Evolutionary conservation across 2,888 invertebrate species (phyloP).

Genomic region (Balanococcus diminutus): DNA sequence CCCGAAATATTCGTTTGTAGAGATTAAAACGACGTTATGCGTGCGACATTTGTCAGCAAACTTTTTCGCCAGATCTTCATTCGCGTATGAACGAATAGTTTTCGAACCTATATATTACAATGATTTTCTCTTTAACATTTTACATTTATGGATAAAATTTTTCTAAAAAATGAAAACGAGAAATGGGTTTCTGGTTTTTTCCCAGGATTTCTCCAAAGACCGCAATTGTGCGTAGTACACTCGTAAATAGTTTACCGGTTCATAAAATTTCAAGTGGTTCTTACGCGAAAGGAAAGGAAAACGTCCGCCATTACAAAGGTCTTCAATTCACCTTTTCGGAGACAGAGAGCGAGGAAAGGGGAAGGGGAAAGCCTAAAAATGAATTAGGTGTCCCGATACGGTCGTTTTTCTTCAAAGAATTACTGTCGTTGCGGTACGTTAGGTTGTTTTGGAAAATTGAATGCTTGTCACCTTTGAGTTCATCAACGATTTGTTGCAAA

Average conservation of each 20-base stretch:
- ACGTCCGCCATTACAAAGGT: not conserved
- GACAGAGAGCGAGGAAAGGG: not conserved
- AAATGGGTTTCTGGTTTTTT: not conserved
- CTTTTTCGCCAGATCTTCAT: slow-evolving; percentile 18
- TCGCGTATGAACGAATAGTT: slow-evolving; percentile 3
- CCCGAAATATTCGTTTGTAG: slow-evolving; percentile 19
- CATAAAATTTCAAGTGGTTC: not conserved
- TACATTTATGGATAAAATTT: not conserved
- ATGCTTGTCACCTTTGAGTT: not conserved
- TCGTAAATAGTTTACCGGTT: slow-evolving; percentile 14
- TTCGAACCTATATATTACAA: not conserved
- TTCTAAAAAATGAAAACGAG: not conserved
- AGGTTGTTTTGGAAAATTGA: slow-evolving; percentile 11
- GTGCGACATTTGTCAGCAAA: slow-evolving; percentile 27
- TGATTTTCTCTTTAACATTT: not conserved
- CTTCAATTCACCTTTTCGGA: not conserved
- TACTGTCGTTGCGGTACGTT: not conserved
- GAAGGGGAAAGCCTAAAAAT: not conserved
- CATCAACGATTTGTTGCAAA: slow-evolving; percentile 25
- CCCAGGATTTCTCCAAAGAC: not conserved
- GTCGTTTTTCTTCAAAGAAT: slow-evolving; percentile 3
- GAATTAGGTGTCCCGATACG: slow-evolving; percentile 5
- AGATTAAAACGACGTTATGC: slow-evolving; percentile 14
- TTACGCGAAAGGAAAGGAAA: not conserved
- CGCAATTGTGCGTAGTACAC: not conserved